These are phyloP conservation scores for Oligia latruncula DNA, from an alignment of 2,888 invertebrate species.

Conservation along the genomic window DNA sequence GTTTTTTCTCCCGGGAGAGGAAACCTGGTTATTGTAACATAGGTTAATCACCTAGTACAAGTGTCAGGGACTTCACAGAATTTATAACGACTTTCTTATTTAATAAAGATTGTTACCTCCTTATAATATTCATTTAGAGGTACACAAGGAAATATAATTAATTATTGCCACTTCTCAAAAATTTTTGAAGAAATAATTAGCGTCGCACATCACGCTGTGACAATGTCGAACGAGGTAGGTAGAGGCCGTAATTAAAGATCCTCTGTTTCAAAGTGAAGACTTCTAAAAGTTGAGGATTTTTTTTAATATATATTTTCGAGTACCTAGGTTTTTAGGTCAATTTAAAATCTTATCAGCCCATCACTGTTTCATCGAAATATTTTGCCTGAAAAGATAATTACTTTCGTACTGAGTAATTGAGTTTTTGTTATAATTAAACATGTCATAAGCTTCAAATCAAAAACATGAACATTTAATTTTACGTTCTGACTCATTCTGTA, in stretches of 20 bases:
- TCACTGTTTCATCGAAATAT: neutral
- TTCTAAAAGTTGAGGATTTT: neutral
- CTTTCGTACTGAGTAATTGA: neutral
- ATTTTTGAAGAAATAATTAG: conserved; percentile 58
- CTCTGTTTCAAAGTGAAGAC: neutral
- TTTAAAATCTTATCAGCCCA: neutral
- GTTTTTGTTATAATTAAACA: neutral
- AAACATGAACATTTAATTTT: neutral
- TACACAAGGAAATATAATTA: conserved; percentile 36
- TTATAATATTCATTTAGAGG: neutral
- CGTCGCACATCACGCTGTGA: conserved; percentile 29
- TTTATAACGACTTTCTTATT: neutral
- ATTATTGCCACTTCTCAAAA: conserved; percentile 45
- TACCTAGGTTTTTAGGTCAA: neutral
- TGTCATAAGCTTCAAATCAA: too few relatives aligned
- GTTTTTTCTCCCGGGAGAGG: too few relatives aligned
- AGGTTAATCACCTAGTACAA: neutral
- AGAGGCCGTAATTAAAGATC: conserved; percentile 56
- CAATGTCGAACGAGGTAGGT: conserved; percentile 49
- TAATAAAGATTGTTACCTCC: neutral
- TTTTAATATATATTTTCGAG: neutral
- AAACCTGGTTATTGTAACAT: too few relatives aligned
- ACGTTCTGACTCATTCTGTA: neutral
- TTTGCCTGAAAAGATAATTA: neutral
- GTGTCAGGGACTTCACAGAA: neutral